Evolutionary conservation across 2,797 vertebrate species (phyloP), one percentile per base, ranked within the genome.

Genomic region (Tapirus indicus): DNA sequence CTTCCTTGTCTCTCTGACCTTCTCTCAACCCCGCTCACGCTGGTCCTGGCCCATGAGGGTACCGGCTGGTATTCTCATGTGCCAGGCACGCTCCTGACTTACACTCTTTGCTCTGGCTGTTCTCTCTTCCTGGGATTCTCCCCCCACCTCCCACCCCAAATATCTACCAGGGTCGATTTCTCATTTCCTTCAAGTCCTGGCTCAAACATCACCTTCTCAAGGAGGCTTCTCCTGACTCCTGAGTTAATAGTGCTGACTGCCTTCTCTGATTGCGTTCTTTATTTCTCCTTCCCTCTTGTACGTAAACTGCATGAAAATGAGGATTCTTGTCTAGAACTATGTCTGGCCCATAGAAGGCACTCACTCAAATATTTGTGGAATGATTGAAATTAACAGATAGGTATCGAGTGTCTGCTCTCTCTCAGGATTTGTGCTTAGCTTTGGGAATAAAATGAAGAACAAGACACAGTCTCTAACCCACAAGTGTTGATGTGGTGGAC

Each of bases 351-450:
- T 29, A 72, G 86, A 93, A 97, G 29, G 21, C 71, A 14, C 27
- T 68, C 14, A 52, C 95, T 68, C 91, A 93, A 62, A 93, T 97
- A 94, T 90, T 95, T 97, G 69, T 92, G 71, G 71, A 95, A 94
- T 88, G 78, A 66, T 58, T 74, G 35, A 93, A 82, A 77, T 94
- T 94, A 91, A 84, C 54, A 77, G 89, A 91, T 82, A 25, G 23
- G 10, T 94, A 68, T 77, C 75, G 35, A 87, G 47, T 96, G 54
- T 88, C 44, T 88, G 35, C 20, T 66, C 41, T 74, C 32, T 80
- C 58, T 94, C 49, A n/a, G 32, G 35, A 89, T 85, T 90, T 91
- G 49, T 69, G 69, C 60, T 90, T 94, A 92, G 69, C 69, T n/a
- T 41, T 72, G 38, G 71, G 74, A 87, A 96, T 95, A 92, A 91